Percentiles rank a stretch among this genome's conserved stretches.
These are phyloP conservation scores for Notolabrus celidotus DNA, from an alignment of 2,797 vertebrate genomes.

Conservation along the genomic window DNA sequence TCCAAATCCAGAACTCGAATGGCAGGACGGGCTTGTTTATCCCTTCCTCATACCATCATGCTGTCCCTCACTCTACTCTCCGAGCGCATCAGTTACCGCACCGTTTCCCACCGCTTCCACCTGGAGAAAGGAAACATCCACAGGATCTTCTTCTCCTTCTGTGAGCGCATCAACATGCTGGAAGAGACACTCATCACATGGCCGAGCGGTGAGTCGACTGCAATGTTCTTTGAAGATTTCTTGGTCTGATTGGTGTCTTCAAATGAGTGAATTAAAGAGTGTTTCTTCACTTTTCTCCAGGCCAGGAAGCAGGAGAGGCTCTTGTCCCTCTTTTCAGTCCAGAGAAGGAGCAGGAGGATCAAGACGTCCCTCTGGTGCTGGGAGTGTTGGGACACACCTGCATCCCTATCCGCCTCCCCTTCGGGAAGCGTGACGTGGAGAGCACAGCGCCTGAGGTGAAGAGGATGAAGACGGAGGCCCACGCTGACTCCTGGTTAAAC, in stretches of 20 bases:
- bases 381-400: slow-evolving; percentile 81
- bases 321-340: slow-evolving; percentile 68
- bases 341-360: slow-evolving; percentile 36
- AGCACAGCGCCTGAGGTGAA: slow-evolving; percentile 64
- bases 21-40: slow-evolving; percentile 83
- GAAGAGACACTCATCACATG: slow-evolving; percentile 73
- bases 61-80: slow-evolving; percentile 84
- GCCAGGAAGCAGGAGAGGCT: slow-evolving; percentile 52
- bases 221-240: neutral
- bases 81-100: slow-evolving; percentile 82
- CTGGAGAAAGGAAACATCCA: slow-evolving; percentile 88
- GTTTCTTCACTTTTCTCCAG: slow-evolving; percentile 52
- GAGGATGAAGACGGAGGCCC: slow-evolving; percentile 71
- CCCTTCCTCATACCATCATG: slow-evolving; percentile 80
- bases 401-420: slow-evolving; percentile 80
- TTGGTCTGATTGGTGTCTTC: neutral
- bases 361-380: slow-evolving; percentile 72
- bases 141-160: slow-evolving; percentile 87
- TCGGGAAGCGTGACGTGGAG: slow-evolving; percentile 70
- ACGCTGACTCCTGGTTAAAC: slow-evolving; percentile 81
- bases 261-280: neutral
- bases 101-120: slow-evolving; percentile 81
- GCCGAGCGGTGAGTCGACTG: slow-evolving; percentile 74
- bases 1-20: slow-evolving; percentile 75
- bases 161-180: slow-evolving; percentile 78